Evolutionary conservation across 2,888 invertebrate genomes (phyloP).

Genomic region (Coenonympha glycerion): DNA sequence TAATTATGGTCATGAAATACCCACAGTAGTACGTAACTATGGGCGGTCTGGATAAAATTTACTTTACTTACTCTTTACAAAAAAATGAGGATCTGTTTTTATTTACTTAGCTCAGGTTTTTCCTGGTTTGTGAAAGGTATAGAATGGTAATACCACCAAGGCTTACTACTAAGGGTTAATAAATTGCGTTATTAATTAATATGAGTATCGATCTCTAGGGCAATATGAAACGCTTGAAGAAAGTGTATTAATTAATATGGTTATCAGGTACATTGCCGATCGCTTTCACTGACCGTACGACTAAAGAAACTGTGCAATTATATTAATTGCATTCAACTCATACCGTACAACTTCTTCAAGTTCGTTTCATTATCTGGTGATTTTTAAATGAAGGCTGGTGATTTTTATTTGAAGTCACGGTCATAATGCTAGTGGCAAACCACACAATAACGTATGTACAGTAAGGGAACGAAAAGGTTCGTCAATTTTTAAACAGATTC

Average conservation of each 20-base stretch:
- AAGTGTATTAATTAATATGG: slow-evolving; percentile 37
- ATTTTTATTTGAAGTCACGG: too few species aligned
- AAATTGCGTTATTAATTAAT: not conserved
- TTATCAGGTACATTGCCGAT: slow-evolving; percentile 29
- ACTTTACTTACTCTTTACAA: not conserved
- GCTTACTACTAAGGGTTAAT: not conserved
- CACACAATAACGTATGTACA: too few species aligned
- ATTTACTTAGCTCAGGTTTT: not conserved
- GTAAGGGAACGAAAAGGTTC: too few species aligned
- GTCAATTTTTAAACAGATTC: too few species aligned
- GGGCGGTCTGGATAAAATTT: slow-evolving; percentile 4
- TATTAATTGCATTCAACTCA: not conserved
- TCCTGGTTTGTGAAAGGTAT: not conserved
- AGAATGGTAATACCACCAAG: not conserved
- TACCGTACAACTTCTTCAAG: too few species aligned
- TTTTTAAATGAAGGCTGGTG: too few species aligned
- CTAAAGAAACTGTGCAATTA: slow-evolving; percentile 6
- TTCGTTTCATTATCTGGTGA: too few species aligned
- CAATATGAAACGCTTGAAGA: slow-evolving; percentile 29
- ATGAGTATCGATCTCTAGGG: slow-evolving; percentile 17
- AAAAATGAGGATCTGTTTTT: not conserved
- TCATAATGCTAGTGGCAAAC: too few species aligned
- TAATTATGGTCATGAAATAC: slow-evolving; percentile 6
- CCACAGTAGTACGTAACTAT: not conserved
- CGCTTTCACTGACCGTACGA: slow-evolving; percentile 36